These are phyloP conservation scores for Chiroxiphia lanceolata DNA, from an alignment of 2,797 vertebrate genomes.

Conservation along the genomic window DNA sequence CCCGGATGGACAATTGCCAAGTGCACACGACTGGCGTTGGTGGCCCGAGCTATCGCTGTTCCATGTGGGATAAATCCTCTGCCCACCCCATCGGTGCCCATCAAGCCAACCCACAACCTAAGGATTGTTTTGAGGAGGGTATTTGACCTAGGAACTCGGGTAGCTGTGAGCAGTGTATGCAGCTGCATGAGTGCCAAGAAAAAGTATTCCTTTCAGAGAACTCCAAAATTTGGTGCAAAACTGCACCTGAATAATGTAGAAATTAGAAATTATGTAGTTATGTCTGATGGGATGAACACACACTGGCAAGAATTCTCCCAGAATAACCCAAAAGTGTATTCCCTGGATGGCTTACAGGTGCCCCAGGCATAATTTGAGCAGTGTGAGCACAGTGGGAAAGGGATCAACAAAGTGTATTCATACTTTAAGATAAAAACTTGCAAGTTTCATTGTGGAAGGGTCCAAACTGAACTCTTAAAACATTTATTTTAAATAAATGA, in stretches of 20 bases:
- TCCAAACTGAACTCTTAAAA: neutral
- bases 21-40: rapidly evolving
- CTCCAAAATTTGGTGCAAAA: neutral
- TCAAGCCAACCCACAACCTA: no score
- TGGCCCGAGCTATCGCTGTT: rapidly evolving
- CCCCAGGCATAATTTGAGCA: neutral
- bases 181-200: neutral
- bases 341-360: neutral
- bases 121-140: neutral
- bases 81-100: rapidly evolving
- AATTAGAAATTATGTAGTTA: rapidly evolving
- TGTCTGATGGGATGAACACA: rapidly evolving
- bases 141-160: rapidly evolving
- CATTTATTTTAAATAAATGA: constrained; percentile 41
- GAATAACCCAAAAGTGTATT: neutral
- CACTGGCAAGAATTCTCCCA: neutral
- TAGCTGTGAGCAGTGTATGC: rapidly evolving
- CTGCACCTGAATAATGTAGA: rapidly evolving
- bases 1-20: rapidly evolving
- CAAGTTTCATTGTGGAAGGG: neutral
- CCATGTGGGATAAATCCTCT: rapidly evolving
- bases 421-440: neutral
- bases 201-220: neutral
- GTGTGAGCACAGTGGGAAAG: neutral
- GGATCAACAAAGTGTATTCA: rapidly evolving